Evolutionary conservation across 2,113 vertebrate genomes (phyloP).

Genomic region (Arvicanthis niloticus): DNA sequence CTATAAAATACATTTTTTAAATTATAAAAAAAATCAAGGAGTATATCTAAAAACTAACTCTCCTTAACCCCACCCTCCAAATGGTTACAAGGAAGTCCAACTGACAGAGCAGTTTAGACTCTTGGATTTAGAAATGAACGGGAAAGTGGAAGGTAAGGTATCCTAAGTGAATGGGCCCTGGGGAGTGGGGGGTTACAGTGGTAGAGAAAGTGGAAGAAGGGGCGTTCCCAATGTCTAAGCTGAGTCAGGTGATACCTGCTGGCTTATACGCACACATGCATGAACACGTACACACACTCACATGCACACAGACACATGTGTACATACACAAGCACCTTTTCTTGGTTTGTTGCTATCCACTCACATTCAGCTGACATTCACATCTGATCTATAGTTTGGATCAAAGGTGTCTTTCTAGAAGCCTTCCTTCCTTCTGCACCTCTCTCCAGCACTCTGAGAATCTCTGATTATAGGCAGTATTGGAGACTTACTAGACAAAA

Average conservation of each 20-base stretch:
- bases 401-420: constrained; percentile 54
- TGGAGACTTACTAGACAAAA: constrained; percentile 70
- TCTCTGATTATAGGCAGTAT: constrained; percentile 69
- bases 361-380: not conserved
- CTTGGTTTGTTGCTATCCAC: not conserved
- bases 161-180: not conserved
- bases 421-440: constrained; percentile 50
- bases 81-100: not conserved
- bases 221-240: not conserved
- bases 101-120: not conserved
- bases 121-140: not conserved
- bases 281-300: not conserved
- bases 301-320: not conserved
- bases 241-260: not conserved
- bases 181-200: not conserved
- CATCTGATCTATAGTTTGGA: constrained; percentile 51
- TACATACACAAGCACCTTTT: not conserved
- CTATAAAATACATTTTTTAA: not conserved
- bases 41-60: not conserved
- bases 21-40: not conserved
- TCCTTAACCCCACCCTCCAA: not conserved
- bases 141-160: not conserved
- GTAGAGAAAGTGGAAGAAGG: not conserved
- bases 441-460: constrained; percentile 63
- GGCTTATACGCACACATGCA: not conserved